phyloP scores from a whole-genome alignment of 2,797 vertebrate species.

The Lutjanus campechanus region DNA sequence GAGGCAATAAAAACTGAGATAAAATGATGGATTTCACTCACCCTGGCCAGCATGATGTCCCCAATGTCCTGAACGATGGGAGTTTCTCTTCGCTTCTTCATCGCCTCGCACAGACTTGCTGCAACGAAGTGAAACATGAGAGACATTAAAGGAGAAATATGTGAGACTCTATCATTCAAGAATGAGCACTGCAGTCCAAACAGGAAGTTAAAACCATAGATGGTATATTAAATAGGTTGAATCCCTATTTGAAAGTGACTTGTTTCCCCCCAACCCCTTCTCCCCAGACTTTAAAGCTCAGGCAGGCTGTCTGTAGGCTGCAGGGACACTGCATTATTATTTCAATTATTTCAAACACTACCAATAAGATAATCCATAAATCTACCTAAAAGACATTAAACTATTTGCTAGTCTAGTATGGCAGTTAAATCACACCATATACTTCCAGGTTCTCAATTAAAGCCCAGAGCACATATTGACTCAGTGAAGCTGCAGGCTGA shows the following conservation, averaged over 20 bases:
- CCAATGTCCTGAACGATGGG: slow-evolving; percentile 91
- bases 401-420: too few relatives aligned
- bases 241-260: too few relatives aligned
- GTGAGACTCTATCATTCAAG: neutral
- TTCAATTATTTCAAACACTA: neutral
- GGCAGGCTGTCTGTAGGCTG: too few relatives aligned
- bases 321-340: too few relatives aligned
- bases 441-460: slow-evolving; percentile 10
- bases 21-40: slow-evolving; percentile 64
- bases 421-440: accelerated
- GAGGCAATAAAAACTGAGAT: accelerated
- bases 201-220: too few relatives aligned
- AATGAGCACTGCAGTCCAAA: neutral
- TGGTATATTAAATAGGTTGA: too few relatives aligned
- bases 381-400: neutral
- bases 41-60: slow-evolving; percentile 92
- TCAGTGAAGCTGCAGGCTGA: slow-evolving; percentile 19
- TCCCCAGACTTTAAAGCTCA: too few relatives aligned
- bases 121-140: slow-evolving; percentile 10
- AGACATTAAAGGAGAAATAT: neutral
- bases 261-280: too few relatives aligned
- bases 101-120: slow-evolving; percentile 93
- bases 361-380: neutral
- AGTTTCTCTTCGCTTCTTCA: slow-evolving; percentile 91
- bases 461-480: slow-evolving; percentile 41